A percentile compares a stretch with the other conserved stretches of the same genome.
Evolutionary conservation across 37 sponge, comb jelly and placozoan species (phyloP).

Genomic region (Haliclona indistincta): DNA sequence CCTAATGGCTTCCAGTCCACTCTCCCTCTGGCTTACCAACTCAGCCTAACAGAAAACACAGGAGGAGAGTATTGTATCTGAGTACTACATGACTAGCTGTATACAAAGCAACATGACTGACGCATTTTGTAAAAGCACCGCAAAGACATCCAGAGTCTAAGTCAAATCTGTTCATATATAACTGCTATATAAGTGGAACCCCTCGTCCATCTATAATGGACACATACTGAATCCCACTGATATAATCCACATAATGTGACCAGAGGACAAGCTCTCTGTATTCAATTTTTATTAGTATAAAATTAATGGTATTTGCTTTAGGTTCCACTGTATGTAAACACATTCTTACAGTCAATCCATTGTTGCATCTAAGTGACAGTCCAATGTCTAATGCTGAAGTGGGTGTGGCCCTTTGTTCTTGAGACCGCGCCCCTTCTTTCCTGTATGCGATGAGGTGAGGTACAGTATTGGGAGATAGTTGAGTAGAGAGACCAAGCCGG

Average conservation of each 20-base stretch:
- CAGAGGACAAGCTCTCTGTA: too few relatives aligned
- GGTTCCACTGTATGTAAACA: background rate
- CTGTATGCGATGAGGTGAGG: slow-evolving; percentile 87
- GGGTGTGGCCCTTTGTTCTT: background rate
- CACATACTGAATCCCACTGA: too few relatives aligned
- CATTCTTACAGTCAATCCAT: slow-evolving; percentile 29
- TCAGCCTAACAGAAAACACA: slow-evolving; percentile 19
- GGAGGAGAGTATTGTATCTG: background rate
- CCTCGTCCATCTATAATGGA: too few relatives aligned
- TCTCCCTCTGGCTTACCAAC: slow-evolving; percentile 26
- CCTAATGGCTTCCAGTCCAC: slow-evolving; percentile 14
- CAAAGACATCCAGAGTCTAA: background rate
- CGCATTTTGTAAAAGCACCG: too few relatives aligned
- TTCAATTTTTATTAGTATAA: background rate
- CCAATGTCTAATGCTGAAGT: slow-evolving; percentile 28
- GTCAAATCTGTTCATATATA: background rate
- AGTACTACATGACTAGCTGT: too few relatives aligned
- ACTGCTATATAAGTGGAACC: too few relatives aligned
- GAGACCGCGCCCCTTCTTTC: background rate
- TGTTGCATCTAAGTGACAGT: slow-evolving; percentile 14
- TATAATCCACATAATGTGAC: too few relatives aligned
- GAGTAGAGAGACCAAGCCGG: slow-evolving; percentile 73
- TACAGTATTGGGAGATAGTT: slow-evolving; percentile 66
- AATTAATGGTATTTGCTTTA: background rate
- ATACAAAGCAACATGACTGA: too few relatives aligned